Evolutionary conservation across 1,140 invertebrate genomes (phyloP), one percentile per base, ranked within the genome.

Genomic region (Pantala flavescens): DNA sequence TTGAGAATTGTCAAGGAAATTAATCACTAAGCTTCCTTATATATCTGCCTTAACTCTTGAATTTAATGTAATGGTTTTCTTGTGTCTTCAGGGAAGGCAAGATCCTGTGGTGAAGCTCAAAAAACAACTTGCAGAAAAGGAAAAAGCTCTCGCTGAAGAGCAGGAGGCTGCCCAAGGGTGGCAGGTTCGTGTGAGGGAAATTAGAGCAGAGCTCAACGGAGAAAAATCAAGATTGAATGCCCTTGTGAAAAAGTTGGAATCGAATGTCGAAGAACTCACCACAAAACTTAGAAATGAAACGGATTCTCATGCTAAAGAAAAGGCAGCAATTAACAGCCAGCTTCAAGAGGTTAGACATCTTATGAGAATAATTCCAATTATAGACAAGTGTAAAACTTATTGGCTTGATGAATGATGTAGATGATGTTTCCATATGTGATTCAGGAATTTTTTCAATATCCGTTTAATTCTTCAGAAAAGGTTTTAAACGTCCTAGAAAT

Each of bases 61-160:
- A 36, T 36, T 9, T 36, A 36, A 36, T 36, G 28, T 36, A 36
- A 36, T 36, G 28, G 9, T 36, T 5, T 36, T 36, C 9, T 5
- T 36, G 9, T 49, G 76, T 74, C 78, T 80, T 76, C 83, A 90
- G 86, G 90, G 90, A n/a, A 89, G 91, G 49, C 88, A 92, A 71
- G 94, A 97, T 82, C 92, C 92, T 0, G 86, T 94, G 28, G 89
- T 92, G 73, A 91, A 93, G 79, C 79, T 96, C 76, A 94, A 93
- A 79, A 94, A 93, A 77, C 93, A 96, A 81, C 82, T 96, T 3
- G 89, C 90, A 11, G 92, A 94, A 75, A 91, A 91, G 78, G 92
- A 94, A 77, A 90, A 91, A 77, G 85, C 87, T 9, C 81, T 94
- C 0, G 80, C 84, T 10, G 90, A 92, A 76, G 90, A 93, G 77